Evolutionary conservation across 2,888 invertebrate species (phyloP).

Genomic region (Sialis fuliginosa): DNA sequence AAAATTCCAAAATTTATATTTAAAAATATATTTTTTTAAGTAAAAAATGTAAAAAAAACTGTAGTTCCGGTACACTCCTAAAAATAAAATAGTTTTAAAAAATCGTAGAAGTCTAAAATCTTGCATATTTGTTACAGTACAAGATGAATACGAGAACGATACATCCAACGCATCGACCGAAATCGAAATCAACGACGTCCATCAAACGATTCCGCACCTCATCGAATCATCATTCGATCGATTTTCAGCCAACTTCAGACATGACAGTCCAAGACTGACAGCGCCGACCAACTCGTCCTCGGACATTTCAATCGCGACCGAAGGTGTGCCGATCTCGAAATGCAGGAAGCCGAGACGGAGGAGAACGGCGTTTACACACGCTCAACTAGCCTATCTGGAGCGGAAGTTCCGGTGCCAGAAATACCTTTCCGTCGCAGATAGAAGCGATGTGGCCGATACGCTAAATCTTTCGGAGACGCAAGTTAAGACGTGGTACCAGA

Average conservation of each 20-base stretch:
- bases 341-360: conserved; percentile 67
- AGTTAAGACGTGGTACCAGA: conserved; percentile 92
- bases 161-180: conserved; percentile 3
- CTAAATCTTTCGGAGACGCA: conserved; percentile 83
- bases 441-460: conserved; percentile 83
- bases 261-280: neutral
- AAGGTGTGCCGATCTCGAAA: conserved; percentile 25
- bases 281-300: conserved; percentile 6
- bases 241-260: neutral
- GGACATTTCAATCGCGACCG: conserved; percentile 12
- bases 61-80: too few species aligned
- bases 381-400: conserved; percentile 81
- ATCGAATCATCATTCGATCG: neutral
- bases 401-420: conserved; percentile 87
- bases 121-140: conserved; percentile 2
- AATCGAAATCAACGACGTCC: conserved; percentile 5
- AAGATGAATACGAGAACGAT: conserved; percentile 2
- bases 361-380: conserved; percentile 85
- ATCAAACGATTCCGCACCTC: neutral
- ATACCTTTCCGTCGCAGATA: conserved; percentile 82
- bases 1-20: too few species aligned
- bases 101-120: neutral
- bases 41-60: too few species aligned
- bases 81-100: neutral
- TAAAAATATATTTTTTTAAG: too few species aligned